Percentiles rank a stretch among this genome's conserved stretches.
These are phyloP conservation scores for Leontopithecus rosalia DNA, from an alignment of 2,797 vertebrate genomes.

Conservation along the genomic window DNA sequence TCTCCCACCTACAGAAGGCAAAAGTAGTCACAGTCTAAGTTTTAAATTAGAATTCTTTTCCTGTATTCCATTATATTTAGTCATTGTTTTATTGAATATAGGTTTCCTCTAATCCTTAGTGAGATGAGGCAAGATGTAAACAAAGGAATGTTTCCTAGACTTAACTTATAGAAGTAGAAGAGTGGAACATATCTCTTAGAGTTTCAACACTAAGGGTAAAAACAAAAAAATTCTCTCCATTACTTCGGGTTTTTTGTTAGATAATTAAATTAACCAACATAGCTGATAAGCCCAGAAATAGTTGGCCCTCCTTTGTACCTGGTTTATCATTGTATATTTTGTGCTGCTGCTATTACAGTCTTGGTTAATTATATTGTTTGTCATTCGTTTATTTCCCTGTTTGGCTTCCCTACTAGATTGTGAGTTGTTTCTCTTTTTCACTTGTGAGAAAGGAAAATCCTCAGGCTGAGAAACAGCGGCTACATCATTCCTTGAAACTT, in stretches of 20 bases:
- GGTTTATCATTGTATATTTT: not conserved
- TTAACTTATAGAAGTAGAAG: not conserved
- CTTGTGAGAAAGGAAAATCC: not conserved
- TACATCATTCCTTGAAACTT: not conserved
- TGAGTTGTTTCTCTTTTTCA: not conserved
- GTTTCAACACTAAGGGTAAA: not conserved
- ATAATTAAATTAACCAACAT: not conserved
- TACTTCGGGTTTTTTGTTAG: not conserved
- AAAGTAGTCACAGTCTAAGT: slow-evolving; percentile 4
- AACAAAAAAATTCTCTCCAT: not conserved
- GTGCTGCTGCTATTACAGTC: not conserved
- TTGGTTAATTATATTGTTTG: not conserved
- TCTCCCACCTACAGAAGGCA: not conserved
- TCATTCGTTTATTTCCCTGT: not conserved
- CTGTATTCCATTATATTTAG: not conserved
- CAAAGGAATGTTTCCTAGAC: not conserved
- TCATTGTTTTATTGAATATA: not conserved
- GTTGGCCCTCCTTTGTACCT: not conserved
- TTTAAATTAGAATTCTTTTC: slow-evolving; percentile 43
- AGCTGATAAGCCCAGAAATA: not conserved
- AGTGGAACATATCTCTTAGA: not conserved
- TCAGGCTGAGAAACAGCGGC: not conserved
- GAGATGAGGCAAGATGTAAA: not conserved
- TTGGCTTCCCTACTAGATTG: not conserved
- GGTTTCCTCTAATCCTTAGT: not conserved